Conservation (phyloP, 2,797 vertebrate genomes). For the Hybognathus amarus region DNA sequence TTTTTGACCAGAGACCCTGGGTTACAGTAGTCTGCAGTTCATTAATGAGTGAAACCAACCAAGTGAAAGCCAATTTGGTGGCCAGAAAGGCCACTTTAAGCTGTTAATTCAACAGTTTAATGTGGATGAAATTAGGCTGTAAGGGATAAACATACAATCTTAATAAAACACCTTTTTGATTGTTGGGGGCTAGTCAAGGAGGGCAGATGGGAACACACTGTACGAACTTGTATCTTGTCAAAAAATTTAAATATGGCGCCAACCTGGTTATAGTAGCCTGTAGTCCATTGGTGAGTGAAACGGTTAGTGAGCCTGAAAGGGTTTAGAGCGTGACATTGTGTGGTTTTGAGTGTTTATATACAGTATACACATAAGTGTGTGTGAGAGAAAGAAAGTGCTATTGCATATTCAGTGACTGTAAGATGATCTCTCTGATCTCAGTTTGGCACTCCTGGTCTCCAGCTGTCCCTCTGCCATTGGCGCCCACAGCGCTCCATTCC, state of each 20-base stretch:
- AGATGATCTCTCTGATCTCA: conserved; percentile 76
- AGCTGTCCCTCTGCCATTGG: conserved; percentile 79
- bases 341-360: conserved; percentile 21
- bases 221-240: background rate
- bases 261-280: background rate
- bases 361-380: conserved; percentile 33
- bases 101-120: background rate
- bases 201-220: conserved; percentile 19
- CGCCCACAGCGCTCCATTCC: conserved; percentile 70
- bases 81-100: background rate
- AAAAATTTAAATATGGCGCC: background rate
- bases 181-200: background rate
- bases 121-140: background rate
- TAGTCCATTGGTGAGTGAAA: conserved; percentile 6
- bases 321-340: conserved; percentile 35
- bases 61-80: background rate
- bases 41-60: background rate
- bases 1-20: background rate
- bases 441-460: conserved; percentile 76
- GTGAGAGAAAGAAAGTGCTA: conserved; percentile 27
- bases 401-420: conserved; percentile 61
- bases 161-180: background rate
- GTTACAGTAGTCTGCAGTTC: background rate
- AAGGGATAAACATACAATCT: background rate
- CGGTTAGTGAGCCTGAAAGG: conserved; percentile 5